Evolutionary conservation across 2,888 invertebrate species (phyloP).

Genomic region (Nemapogon koenigi): DNA sequence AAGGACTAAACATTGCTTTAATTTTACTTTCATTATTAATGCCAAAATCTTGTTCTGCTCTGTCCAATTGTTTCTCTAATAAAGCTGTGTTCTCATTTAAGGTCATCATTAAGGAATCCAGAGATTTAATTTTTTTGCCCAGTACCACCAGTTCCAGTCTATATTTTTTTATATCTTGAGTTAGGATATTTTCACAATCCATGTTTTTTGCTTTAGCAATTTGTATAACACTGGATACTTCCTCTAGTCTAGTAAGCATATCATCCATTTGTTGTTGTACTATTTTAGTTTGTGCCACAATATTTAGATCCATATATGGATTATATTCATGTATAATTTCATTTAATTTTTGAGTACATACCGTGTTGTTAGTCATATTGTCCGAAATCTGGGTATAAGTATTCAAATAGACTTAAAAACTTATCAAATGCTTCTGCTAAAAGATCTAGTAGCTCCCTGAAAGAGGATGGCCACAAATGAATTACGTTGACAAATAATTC

Average conservation of each 20-base stretch:
- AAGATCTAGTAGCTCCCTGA: constrained; percentile 40
- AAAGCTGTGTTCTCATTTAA: constrained; percentile 57
- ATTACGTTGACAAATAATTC: constrained; percentile 39
- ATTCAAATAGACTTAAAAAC: constrained; percentile 39
- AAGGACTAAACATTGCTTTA: constrained; percentile 66
- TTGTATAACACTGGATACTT: constrained; percentile 67
- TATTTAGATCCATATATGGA: constrained; percentile 15
- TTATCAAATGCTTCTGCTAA: constrained; percentile 40
- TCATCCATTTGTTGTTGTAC: constrained; percentile 70
- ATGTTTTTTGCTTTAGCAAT: constrained; percentile 58
- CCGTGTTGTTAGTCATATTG: not conserved
- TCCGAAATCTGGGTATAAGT: constrained; percentile 52
- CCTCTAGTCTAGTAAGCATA: constrained; percentile 71
- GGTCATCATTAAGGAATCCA: constrained; percentile 58
- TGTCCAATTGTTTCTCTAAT: constrained; percentile 65
- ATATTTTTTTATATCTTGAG: constrained; percentile 59
- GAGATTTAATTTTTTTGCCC: constrained; percentile 58
- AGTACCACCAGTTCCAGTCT: constrained; percentile 56
- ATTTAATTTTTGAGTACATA: too few relatives aligned
- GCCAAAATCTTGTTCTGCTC: constrained; percentile 67
- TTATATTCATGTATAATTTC: too few relatives aligned
- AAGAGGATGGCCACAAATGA: constrained; percentile 32
- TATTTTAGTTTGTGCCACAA: constrained; percentile 63
- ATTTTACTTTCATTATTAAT: constrained; percentile 62
- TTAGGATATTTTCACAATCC: constrained; percentile 45